Evolutionary conservation across 2,113 vertebrate genomes (phyloP).

Genomic region (Seriola rivoliana): DNA sequence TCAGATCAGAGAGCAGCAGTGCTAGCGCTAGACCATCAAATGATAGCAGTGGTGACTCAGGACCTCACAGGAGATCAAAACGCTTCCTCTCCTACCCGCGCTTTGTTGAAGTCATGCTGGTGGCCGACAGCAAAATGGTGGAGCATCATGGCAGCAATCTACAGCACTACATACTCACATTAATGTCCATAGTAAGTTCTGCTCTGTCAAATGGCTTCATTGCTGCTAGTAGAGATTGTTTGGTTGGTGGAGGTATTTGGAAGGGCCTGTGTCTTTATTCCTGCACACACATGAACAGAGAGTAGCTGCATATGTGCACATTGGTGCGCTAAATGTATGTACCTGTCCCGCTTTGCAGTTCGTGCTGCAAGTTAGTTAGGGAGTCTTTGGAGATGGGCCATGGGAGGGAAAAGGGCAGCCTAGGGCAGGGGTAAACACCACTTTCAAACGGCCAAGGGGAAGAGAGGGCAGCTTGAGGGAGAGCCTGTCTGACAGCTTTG

Average conservation of each 20-base stretch:
- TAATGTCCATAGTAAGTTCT: constrained; percentile 99
- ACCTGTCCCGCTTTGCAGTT: constrained; percentile 38
- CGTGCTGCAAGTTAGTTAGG: constrained; percentile 30
- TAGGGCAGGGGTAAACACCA: constrained; percentile 76
- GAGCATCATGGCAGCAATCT: constrained; percentile 95
- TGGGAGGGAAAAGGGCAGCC: constrained; percentile 69
- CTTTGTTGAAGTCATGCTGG: constrained; percentile 98
- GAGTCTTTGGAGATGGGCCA: constrained; percentile 39
- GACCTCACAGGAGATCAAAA: constrained; percentile 90
- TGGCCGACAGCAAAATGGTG: constrained; percentile 97
- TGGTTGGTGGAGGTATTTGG: background rate
- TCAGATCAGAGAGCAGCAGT: constrained; percentile 66
- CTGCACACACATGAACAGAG: background rate
- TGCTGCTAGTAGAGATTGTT: background rate
- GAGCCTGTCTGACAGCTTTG: constrained; percentile 74
- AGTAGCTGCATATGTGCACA: background rate
- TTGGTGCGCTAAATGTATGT: constrained; percentile 29
- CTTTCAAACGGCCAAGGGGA: constrained; percentile 62
- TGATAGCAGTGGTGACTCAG: constrained; percentile 82
- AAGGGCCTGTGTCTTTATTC: constrained; percentile 1
- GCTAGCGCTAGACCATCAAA: constrained; percentile 75
- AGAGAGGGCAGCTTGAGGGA: constrained; percentile 63
- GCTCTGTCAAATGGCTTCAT: background rate
- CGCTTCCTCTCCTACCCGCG: constrained; percentile 98
- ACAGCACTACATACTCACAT: constrained; percentile 96